Conservation (phyloP, 2,888 invertebrate genomes). For the Notodonta ziczac region DNA sequence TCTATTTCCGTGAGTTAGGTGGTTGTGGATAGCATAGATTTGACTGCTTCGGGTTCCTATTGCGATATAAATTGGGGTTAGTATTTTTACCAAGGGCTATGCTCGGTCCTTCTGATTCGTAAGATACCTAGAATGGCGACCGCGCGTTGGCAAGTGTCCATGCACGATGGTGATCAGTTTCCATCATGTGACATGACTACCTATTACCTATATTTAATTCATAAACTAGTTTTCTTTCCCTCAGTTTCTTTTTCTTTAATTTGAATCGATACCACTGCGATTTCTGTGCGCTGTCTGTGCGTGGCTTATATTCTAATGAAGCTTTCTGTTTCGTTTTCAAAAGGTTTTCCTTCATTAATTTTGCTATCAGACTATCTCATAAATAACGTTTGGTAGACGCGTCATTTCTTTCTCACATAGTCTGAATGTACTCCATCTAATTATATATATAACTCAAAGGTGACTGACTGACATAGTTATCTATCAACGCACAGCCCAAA, state of each 20-base stretch:
- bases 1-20: constrained; percentile 2
- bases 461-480: too few relatives aligned
- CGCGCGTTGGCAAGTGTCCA: background rate
- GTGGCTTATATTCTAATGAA: background rate
- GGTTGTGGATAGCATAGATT: background rate
- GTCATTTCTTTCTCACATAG: too few relatives aligned
- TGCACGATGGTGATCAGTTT: background rate
- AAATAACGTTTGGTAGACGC: too few relatives aligned
- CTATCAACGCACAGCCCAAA: too few relatives aligned
- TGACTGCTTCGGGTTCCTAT: background rate
- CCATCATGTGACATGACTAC: constrained; percentile 1
- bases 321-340: background rate
- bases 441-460: too few relatives aligned
- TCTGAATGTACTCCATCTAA: too few relatives aligned
- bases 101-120: background rate
- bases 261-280: too few relatives aligned
- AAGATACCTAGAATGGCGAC: background rate
- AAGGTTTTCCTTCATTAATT: background rate
- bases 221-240: background rate
- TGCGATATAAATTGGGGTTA: background rate
- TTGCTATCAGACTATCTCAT: too few relatives aligned
- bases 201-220: background rate
- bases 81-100: background rate
- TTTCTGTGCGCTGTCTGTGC: too few relatives aligned
- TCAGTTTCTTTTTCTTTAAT: background rate